phyloP scores from a whole-genome alignment of 2,888 invertebrate species.

The Syritta pipiens region DNA sequence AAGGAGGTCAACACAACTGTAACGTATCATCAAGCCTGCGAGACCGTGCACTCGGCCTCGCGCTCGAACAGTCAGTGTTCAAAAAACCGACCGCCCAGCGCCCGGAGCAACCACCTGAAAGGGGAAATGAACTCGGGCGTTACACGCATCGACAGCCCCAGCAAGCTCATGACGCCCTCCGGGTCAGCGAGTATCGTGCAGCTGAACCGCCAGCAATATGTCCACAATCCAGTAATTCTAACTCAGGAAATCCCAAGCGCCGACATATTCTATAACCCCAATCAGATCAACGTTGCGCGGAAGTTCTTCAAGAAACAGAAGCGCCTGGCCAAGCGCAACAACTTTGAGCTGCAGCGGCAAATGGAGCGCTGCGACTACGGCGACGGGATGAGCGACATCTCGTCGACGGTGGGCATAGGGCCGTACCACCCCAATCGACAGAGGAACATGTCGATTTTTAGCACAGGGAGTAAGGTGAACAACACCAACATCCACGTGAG shows the following conservation, averaged over 20 bases:
- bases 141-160: slow-evolving; percentile 72
- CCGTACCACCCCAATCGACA: slow-evolving; percentile 79
- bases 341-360: slow-evolving; percentile 82
- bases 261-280: slow-evolving; percentile 94
- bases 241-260: slow-evolving; percentile 81
- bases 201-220: slow-evolving; percentile 78
- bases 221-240: slow-evolving; percentile 82
- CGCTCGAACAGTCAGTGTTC: slow-evolving; percentile 85
- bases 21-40: slow-evolving; percentile 80
- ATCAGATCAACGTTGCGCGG: slow-evolving; percentile 94
- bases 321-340: slow-evolving; percentile 86
- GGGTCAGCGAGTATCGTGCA: slow-evolving; percentile 48
- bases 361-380: slow-evolving; percentile 80
- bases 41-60: slow-evolving; percentile 79
- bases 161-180: slow-evolving; percentile 71
- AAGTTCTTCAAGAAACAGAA: slow-evolving; percentile 95
- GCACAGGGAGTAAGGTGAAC: slow-evolving; percentile 87
- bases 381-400: slow-evolving; percentile 81
- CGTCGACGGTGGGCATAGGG: slow-evolving; percentile 79
- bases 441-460: slow-evolving; percentile 81
- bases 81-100: slow-evolving; percentile 83
- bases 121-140: slow-evolving; percentile 82
- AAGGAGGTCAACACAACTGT: slow-evolving; percentile 83
- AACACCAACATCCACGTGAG: slow-evolving; percentile 86
- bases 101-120: slow-evolving; percentile 83